phyloP scores from a whole-genome alignment of 2,888 invertebrate species.

The Dryocosmus kuriphilus region DNA sequence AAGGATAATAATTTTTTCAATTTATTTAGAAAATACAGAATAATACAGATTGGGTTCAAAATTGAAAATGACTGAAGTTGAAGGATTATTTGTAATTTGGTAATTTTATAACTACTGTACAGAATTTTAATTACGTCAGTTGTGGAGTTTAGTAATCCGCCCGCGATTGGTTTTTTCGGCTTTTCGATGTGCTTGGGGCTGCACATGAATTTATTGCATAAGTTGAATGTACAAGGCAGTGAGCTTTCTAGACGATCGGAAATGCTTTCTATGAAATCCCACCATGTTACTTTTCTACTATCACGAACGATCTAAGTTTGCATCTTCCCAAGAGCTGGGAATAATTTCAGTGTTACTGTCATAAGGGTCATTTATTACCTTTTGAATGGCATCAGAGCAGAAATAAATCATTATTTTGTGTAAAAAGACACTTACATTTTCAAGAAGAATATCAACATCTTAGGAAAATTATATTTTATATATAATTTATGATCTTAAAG shows the following conservation, averaged over 20 bases:
- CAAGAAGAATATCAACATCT: neutral
- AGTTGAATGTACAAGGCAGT: conserved; percentile 11
- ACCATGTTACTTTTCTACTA: conserved; percentile 34
- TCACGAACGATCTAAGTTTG: conserved; percentile 23
- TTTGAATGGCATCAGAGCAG: conserved; percentile 21
- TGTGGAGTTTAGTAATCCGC: neutral
- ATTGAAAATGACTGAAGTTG: too few relatives aligned
- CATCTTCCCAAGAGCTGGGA: conserved; percentile 34
- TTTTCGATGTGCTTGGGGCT: conserved; percentile 24
- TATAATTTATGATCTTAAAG: neutral
- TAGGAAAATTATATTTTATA: neutral
- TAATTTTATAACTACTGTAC: neutral
- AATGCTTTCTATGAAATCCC: conserved; percentile 26
- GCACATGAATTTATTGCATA: conserved; percentile 19
- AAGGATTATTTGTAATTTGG: too few relatives aligned
- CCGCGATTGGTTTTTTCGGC: neutral
- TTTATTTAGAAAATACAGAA: too few relatives aligned
- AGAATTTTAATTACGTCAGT: neutral
- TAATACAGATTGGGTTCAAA: too few relatives aligned
- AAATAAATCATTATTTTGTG: conserved; percentile 24
- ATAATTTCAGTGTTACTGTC: conserved; percentile 38
- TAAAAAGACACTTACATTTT: conserved; percentile 1
- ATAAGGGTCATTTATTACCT: conserved; percentile 34
- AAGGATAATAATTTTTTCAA: too few relatives aligned
- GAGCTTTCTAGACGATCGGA: conserved; percentile 36